Evolutionary conservation across 2,113 vertebrate genomes (phyloP), one percentile per base, ranked within the genome.

Genomic region (Corythornis madagascariensis): DNA sequence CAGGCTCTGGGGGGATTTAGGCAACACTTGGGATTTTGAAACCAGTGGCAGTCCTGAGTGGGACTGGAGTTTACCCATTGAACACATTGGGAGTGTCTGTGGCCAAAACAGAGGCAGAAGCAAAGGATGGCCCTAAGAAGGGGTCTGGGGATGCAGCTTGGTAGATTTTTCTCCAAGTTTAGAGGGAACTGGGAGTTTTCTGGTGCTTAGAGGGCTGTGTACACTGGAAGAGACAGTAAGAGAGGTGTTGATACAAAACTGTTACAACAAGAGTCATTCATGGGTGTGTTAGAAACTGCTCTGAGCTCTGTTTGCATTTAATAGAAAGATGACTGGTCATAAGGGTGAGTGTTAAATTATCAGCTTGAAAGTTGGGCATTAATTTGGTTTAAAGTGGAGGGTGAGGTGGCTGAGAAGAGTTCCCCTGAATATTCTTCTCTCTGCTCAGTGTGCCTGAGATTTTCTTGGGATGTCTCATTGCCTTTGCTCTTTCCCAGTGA

Each of bases 291-390:
- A 33, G 21, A 63, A 67, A 5, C 59, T 47, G 3, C 16, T 52
- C 47, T 20, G 50, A n/a, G 17, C n/a, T 77, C 47, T 28, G 24
- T 53, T 87, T 48, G 48, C 57, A 4, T 53, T 52, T 81, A 14
- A 11, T 4, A 22, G 50, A 42, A 11, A 31, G 40, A 52, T 3
- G 1, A 1, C 35, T 52, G 85, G 11, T 20, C 13, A 1, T 7
- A 13, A 64, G n/a, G 74, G 24, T 11, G 75, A 48, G 15, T 13
- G 9, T 60, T 83, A 43, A 74, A 71, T 66, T 28, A 28, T 57
- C 21, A n/a, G 57, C 40, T 38, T 61, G 67, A 55, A 72, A 77
- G 63, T 31, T 3, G 1, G 48, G 33, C 0, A 1, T n/a, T 87
- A 29, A 65, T 74, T 74, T 20, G 47, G 21, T 57, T 64, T 52